A percentile compares a stretch with the other conserved stretches of the same genome.
phyloP scores from a whole-genome alignment of 2,113 vertebrate species.

The Pterophyllum scalare region DNA sequence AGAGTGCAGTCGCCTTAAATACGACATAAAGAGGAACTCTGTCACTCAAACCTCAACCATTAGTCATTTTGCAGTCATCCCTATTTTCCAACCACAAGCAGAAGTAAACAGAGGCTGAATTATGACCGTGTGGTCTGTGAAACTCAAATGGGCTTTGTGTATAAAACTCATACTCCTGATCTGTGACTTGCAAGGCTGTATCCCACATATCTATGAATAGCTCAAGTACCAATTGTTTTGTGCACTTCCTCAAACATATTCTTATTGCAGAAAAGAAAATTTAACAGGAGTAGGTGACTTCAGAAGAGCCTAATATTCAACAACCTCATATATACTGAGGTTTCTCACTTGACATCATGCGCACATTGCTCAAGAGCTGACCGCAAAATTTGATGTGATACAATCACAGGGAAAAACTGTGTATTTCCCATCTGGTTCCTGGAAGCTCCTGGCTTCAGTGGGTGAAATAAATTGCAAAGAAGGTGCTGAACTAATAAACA shows the following conservation, averaged over 20 bases:
- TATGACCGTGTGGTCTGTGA: neutral
- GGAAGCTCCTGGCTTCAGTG: no score
- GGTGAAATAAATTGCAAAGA: no score
- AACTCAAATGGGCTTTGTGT: neutral
- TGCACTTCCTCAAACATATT: neutral
- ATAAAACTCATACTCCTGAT: neutral
- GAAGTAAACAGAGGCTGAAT: slow-evolving; percentile 26
- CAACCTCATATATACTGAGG: no score
- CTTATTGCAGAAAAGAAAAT: neutral
- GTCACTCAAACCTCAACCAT: slow-evolving; percentile 35
- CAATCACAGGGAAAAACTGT: no score
- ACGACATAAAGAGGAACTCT: slow-evolving; percentile 50
- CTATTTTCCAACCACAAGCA: slow-evolving; percentile 54
- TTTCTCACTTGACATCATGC: no score
- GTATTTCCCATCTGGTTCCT: no score
- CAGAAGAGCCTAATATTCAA: neutral
- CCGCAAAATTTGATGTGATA: no score
- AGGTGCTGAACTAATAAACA: no score
- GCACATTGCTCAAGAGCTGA: no score
- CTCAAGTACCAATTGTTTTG: neutral
- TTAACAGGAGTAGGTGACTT: neutral
- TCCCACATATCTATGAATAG: accelerated
- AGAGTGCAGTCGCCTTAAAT: slow-evolving; percentile 29
- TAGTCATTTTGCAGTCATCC: slow-evolving; percentile 57
- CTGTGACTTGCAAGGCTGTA: neutral